These are phyloP conservation scores for Amblyjoppa proteus DNA, from an alignment of 2,888 invertebrate species.

Conservation along the genomic window DNA sequence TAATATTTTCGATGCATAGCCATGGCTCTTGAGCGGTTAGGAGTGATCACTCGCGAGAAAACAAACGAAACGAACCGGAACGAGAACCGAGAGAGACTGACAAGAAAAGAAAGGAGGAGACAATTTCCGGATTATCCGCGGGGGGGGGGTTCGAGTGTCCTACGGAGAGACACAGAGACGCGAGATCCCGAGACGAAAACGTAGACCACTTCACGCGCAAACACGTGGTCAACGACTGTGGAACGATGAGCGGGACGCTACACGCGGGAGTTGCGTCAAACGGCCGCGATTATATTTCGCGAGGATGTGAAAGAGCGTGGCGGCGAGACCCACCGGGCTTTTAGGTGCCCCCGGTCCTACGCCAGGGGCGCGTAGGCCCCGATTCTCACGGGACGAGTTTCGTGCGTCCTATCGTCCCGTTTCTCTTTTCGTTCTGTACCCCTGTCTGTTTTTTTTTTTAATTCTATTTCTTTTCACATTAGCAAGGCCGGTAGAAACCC, in stretches of 20 bases:
- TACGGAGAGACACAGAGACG: conserved; percentile 65
- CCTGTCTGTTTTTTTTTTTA: conserved; percentile 39
- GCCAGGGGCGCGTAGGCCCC: conserved; percentile 44
- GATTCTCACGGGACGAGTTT: conserved; percentile 81
- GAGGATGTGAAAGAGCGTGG: conserved; percentile 73
- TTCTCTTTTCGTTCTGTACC: conserved; percentile 53
- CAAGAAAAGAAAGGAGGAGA: conserved; percentile 20
- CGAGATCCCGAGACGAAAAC: conserved; percentile 64
- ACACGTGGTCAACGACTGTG: conserved; percentile 78
- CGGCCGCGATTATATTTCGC: conserved; percentile 76
- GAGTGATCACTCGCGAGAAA: conserved; percentile 38
- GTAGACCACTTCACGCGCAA: conserved; percentile 75
- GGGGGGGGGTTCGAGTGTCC: neutral
- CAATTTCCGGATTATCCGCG: conserved; percentile 67
- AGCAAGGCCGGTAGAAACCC: conserved; percentile 69
- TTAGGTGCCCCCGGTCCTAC: conserved; percentile 37
- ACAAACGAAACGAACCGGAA: conserved; percentile 14
- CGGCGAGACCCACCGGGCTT: conserved; percentile 68
- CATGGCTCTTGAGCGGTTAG: conserved; percentile 36
- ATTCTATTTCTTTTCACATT: conserved; percentile 12
- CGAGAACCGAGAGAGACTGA: neutral
- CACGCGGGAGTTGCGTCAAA: conserved; percentile 75
- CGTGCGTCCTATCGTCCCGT: conserved; percentile 66
- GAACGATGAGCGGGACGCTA: conserved; percentile 60
- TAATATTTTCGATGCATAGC: conserved; percentile 84